Evolutionary conservation across 2,113 vertebrate genomes (phyloP), one percentile per base, ranked within the genome.

Genomic region (Pachycephala philippinensis): DNA sequence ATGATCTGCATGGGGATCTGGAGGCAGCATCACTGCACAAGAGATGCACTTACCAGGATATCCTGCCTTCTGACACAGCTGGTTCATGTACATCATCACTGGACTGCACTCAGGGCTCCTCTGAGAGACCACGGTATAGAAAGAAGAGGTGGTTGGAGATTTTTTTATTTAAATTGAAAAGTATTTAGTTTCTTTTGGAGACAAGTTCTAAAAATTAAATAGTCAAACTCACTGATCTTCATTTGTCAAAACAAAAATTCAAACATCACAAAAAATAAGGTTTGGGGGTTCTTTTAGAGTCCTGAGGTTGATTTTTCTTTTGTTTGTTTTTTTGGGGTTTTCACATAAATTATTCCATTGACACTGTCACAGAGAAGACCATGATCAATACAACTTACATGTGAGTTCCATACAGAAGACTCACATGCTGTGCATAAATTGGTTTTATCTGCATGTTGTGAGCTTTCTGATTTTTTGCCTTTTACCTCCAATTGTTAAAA

Each of bases 41-140:
- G n/a, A 90, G 15, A 39, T 35, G n/a, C 27, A 6, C 6, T 42
- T 5, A 14, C 7, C 23, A 16, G 13, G 31, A 53, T 28, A 18
- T 26, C 37, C 54, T 52, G 13, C 7, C 2, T 5, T 40, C 49
- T 91, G 56, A 35, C 45, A 52, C 33, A 75, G 45, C 28, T 65
- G 33, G 50, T 7, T 74, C 50, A 17, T 3, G 11, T 3, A 8
- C 35, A 26, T 31, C 59, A 33, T 23, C 63, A 11, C 24, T 6
- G 16, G 35, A 18, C 23, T 45, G 28, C 33, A 18, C 60, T 7
- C 2, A 5, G 28, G 7, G 13, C 49, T 76, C 30, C 49, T 72
- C 39, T 13, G 17, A 69, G 35, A 71, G 5, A 12, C 39, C 30
- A 39, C 0, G 0, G 23, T 7, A 35, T 30, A 85, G 60, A 79